Percentiles rank a stretch among this genome's conserved stretches.
Evolutionary conservation across 2,888 invertebrate genomes (phyloP).

Genomic region (Merodon equestris): DNA sequence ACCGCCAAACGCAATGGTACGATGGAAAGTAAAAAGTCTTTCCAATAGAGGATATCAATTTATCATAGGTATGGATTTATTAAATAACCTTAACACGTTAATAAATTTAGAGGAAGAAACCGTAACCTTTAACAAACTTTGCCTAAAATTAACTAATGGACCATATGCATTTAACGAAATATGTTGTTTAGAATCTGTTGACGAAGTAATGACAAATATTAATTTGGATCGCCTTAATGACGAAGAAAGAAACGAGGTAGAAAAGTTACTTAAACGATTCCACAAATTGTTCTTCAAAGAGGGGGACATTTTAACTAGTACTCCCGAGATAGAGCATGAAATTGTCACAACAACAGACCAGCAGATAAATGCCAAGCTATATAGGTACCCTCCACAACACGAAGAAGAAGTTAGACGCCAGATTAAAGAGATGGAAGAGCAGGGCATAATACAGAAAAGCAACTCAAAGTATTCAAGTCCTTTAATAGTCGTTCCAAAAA

Average conservation of each 20-base stretch:
- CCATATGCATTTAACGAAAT: not conserved
- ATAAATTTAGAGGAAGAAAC: conserved; percentile 9
- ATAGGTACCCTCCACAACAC: conserved; percentile 19
- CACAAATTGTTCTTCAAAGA: conserved; percentile 21
- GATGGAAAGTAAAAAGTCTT: conserved; percentile 32
- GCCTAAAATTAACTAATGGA: not conserved
- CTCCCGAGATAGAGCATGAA: conserved; percentile 8
- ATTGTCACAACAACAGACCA: conserved; percentile 12
- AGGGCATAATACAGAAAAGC: too few relatives aligned
- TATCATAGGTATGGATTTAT: conserved; percentile 14
- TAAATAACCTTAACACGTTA: not conserved
- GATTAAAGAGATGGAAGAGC: conserved; percentile 53
- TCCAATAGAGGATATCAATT: conserved; percentile 25
- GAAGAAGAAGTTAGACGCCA: conserved; percentile 30
- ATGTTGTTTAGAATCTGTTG: not conserved
- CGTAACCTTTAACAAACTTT: not conserved
- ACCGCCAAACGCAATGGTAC: not conserved
- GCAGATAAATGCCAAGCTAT: conserved; percentile 19
- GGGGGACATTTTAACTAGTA: conserved; percentile 17
- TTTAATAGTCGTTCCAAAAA: too few relatives aligned
- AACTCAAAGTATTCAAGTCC: conserved; percentile 41
- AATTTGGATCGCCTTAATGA: conserved; percentile 9
- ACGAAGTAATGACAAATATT: not conserved
- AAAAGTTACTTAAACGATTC: not conserved
- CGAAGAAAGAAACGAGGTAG: not conserved